phyloP scores from a whole-genome alignment of 2,888 invertebrate species.

The Brenthis hecate region DNA sequence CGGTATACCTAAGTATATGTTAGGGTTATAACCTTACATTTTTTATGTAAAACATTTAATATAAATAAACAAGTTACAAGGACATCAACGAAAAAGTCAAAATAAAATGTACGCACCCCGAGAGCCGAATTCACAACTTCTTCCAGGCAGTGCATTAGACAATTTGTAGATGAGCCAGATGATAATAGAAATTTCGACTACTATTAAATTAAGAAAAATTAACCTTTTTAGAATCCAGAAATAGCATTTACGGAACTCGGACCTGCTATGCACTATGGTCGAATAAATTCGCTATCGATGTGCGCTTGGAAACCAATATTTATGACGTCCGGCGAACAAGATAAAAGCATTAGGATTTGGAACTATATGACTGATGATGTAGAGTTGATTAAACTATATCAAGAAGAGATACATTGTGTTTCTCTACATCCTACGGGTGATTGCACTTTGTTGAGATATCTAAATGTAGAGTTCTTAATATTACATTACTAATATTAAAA shows the following conservation, averaged over 20 bases:
- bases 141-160: no score
- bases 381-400: constrained; percentile 90
- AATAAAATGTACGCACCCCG: no score
- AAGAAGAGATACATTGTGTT: constrained; percentile 90
- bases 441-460: not conserved
- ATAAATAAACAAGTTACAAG: no score
- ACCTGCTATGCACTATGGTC: constrained; percentile 89
- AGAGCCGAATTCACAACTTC: no score
- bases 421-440: constrained; percentile 86
- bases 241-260: constrained; percentile 86
- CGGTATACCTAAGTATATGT: no score
- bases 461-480: not conserved
- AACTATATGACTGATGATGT: constrained; percentile 93
- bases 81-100: no score
- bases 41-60: no score
- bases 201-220: not conserved
- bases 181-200: no score
- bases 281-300: constrained; percentile 90
- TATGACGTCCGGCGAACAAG: constrained; percentile 90
- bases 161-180: no score
- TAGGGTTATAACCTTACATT: no score
- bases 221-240: constrained; percentile 74
- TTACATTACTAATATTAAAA: no score
- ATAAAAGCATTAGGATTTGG: constrained; percentile 95
- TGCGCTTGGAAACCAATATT: constrained; percentile 96